Conservation (phyloP, 2,113 vertebrate genomes). For the Boleophthalmus pectinirostris region DNA sequence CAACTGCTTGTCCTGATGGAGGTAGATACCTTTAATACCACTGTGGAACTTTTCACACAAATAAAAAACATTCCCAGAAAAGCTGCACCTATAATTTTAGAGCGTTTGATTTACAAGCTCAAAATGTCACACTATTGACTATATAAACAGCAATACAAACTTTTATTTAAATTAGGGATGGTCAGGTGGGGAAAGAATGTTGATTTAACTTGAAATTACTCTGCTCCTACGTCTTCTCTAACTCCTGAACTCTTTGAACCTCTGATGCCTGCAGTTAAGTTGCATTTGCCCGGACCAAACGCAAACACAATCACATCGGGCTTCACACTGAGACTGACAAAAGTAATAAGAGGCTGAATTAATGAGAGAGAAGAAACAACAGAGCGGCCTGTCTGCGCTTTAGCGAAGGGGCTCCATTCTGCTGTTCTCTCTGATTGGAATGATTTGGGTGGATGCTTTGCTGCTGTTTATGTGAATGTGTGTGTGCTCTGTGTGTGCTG, state of each 20-base stretch:
- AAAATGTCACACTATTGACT: too few species aligned
- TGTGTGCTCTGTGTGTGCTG: slow-evolving; percentile 10
- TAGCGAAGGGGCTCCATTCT: slow-evolving; percentile 21
- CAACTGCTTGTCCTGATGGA: too few species aligned
- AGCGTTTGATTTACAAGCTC: too few species aligned
- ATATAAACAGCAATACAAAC: too few species aligned
- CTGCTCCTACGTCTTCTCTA: background rate
- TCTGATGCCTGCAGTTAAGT: slow-evolving; percentile 17
- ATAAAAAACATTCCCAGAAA: too few species aligned
- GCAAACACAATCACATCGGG: slow-evolving; percentile 16
- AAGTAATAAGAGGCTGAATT: slow-evolving; percentile 11
- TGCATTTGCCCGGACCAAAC: background rate
- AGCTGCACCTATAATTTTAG: too few species aligned
- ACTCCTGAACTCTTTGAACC: slow-evolving; percentile 2
- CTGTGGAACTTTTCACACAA: too few species aligned
- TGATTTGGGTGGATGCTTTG: slow-evolving; percentile 45
- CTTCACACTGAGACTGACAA: slow-evolving; percentile 5
- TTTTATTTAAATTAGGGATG: too few species aligned
- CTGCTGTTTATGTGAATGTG: slow-evolving; percentile 16
- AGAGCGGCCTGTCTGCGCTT: slow-evolving; percentile 33
- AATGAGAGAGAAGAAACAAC: slow-evolving; percentile 20
- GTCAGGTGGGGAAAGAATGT: too few species aligned
- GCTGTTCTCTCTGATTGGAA: slow-evolving; percentile 49
- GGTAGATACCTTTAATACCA: too few species aligned
- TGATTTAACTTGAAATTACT: background rate